Evolutionary conservation across 2,797 vertebrate genomes (phyloP).

Genomic region (Phoebastria nigripes): DNA sequence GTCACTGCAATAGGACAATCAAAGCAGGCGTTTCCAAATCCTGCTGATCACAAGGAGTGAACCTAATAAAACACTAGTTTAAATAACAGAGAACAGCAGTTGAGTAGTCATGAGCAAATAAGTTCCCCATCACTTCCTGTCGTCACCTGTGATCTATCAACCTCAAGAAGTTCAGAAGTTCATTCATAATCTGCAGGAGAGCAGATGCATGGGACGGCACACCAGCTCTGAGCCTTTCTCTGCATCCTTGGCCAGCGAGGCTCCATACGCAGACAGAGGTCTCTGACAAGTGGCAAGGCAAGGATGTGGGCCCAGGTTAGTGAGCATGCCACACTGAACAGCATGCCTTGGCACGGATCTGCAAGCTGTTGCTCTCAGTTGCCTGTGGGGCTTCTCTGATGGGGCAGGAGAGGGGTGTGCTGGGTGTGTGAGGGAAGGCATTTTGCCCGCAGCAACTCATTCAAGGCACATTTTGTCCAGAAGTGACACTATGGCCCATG

Average conservation of each 20-base stretch:
- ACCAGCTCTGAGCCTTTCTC: background rate
- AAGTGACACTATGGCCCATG: background rate
- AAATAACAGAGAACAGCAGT: background rate
- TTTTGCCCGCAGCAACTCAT: background rate
- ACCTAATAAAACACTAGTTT: background rate
- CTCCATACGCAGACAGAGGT: background rate
- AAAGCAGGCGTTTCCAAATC: background rate
- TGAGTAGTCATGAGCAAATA: background rate
- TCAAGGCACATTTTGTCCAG: background rate
- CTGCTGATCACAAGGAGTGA: background rate
- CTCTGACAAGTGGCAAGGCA: background rate
- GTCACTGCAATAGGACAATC: background rate
- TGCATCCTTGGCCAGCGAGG: background rate
- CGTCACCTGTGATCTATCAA: background rate
- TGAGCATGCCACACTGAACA: background rate
- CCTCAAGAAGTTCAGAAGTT: background rate
- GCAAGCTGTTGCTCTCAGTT: background rate
- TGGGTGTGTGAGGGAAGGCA: background rate
- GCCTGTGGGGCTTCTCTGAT: background rate
- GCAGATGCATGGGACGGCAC: rapidly evolving
- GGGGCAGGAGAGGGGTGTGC: background rate
- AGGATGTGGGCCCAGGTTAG: background rate
- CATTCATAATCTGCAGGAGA: background rate
- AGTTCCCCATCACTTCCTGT: background rate
- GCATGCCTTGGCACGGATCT: background rate